These are phyloP conservation scores for Grammomys surdaster DNA, from an alignment of 2,113 vertebrate genomes.

Conservation along the genomic window DNA sequence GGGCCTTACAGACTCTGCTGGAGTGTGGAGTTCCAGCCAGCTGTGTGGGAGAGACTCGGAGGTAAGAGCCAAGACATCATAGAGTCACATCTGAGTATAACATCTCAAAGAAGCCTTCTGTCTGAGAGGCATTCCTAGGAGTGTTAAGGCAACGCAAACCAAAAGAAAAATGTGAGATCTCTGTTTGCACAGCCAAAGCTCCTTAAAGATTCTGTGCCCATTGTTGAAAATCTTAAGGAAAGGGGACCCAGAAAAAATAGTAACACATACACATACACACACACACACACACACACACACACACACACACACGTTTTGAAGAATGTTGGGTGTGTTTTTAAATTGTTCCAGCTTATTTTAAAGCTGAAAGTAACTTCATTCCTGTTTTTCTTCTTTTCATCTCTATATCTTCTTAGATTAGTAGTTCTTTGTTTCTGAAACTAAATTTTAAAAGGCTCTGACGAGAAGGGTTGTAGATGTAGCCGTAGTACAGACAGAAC, in stretches of 20 bases:
- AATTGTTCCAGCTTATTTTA: conserved; percentile 47
- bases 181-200: not conserved
- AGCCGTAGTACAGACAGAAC: not conserved
- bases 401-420: conserved; percentile 35
- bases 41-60: not conserved
- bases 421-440: conserved; percentile 31
- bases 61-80: not conserved
- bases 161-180: not conserved
- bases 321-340: not conserved
- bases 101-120: not conserved
- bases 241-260: not conserved
- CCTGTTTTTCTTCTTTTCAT: not conserved
- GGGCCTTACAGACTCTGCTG: fast-evolving
- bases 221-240: not conserved
- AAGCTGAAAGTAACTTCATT: not conserved
- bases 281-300: not conserved
- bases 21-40: not conserved
- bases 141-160: not conserved
- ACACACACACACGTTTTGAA: not conserved
- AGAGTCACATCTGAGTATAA: not conserved
- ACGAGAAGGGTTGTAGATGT: not conserved
- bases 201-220: not conserved
- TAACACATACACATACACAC: not conserved
- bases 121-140: not conserved
- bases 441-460: not conserved